Evolutionary conservation across 2,888 invertebrate species (phyloP).

Genomic region (Melanotus villosus): DNA sequence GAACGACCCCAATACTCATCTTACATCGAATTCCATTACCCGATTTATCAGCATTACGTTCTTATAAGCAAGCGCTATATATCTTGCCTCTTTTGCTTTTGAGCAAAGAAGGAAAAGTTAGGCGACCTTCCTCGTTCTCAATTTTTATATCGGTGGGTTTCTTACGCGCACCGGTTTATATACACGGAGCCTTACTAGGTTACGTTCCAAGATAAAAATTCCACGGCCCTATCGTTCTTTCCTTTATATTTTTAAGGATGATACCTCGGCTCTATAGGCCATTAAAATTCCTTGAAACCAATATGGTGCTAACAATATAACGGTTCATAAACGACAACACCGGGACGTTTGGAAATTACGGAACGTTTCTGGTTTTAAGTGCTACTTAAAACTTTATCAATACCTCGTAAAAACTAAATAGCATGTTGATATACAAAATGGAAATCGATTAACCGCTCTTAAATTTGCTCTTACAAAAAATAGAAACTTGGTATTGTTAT

Average conservation of each 20-base stretch:
- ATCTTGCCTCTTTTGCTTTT: slow-evolving; percentile 24
- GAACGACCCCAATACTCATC: slow-evolving; percentile 42
- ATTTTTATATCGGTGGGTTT: too few relatives aligned
- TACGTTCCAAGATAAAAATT: slow-evolving; percentile 11
- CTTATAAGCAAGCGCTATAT: slow-evolving; percentile 39
- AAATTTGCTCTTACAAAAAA: slow-evolving; percentile 35
- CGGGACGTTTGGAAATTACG: slow-evolving; percentile 50
- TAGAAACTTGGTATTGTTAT: slow-evolving; percentile 1
- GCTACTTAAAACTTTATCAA: slow-evolving; percentile 53
- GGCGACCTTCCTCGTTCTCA: slow-evolving; percentile 3
- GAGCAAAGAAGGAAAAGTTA: slow-evolving; percentile 13
- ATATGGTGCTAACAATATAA: slow-evolving; percentile 46
- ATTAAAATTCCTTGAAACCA: slow-evolving; percentile 49
- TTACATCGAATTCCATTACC: slow-evolving; percentile 45
- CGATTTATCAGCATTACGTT: slow-evolving; percentile 47
- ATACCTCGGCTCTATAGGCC: slow-evolving; percentile 3
- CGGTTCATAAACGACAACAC: slow-evolving; percentile 46
- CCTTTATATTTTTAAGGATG: too few relatives aligned
- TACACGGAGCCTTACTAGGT: not conserved
- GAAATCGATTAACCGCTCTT: slow-evolving; percentile 53
- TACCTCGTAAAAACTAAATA: slow-evolving; percentile 49
- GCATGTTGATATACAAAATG: slow-evolving; percentile 50
- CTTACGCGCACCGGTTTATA: not conserved
- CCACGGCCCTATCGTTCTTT: slow-evolving; percentile 14
- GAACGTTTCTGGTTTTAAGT: slow-evolving; percentile 52